Conservation (phyloP, 2,888 invertebrate genomes). For the Tiliacea aurago region DNA sequence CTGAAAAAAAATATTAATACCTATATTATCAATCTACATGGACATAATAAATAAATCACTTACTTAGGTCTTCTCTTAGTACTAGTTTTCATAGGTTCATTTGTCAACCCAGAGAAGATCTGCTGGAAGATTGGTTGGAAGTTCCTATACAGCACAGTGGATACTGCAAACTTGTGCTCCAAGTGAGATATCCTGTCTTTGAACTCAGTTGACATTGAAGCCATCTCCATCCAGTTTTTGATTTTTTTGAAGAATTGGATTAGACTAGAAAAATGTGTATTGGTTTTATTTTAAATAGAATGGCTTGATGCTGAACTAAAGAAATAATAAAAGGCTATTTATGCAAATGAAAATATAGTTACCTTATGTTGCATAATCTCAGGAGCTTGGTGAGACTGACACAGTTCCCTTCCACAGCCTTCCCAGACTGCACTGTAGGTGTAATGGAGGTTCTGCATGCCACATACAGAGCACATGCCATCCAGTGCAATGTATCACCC, state of each 20-base stretch:
- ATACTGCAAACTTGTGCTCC: conserved; percentile 97
- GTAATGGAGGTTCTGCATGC: conserved; percentile 95
- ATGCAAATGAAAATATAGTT: conserved; percentile 50
- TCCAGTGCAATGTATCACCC: conserved; percentile 98
- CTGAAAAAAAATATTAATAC: neutral
- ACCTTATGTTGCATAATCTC: conserved; percentile 97
- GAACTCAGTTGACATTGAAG: conserved; percentile 95
- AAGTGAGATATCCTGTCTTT: conserved; percentile 95
- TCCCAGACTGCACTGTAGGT: conserved; percentile 94
- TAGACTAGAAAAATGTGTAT: conserved; percentile 90
- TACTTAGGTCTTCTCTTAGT: conserved; percentile 90
- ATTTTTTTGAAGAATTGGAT: conserved; percentile 98
- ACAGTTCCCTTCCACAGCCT: conserved; percentile 96
- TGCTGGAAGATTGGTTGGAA: conserved; percentile 96
- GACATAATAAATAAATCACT: conserved; percentile 59
- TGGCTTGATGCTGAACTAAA: neutral
- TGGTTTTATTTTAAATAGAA: neutral
- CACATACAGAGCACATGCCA: conserved; percentile 98
- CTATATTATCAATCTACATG: neutral
- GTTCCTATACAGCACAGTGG: conserved; percentile 97
- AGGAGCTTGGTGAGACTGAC: conserved; percentile 97
- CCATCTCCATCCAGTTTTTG: conserved; percentile 98
- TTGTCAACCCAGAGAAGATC: conserved; percentile 94
- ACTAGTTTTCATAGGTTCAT: conserved; percentile 89
- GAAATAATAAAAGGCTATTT: neutral